Evolutionary conservation across 2,888 invertebrate species (phyloP).

Genomic region (Thereva unica): DNA sequence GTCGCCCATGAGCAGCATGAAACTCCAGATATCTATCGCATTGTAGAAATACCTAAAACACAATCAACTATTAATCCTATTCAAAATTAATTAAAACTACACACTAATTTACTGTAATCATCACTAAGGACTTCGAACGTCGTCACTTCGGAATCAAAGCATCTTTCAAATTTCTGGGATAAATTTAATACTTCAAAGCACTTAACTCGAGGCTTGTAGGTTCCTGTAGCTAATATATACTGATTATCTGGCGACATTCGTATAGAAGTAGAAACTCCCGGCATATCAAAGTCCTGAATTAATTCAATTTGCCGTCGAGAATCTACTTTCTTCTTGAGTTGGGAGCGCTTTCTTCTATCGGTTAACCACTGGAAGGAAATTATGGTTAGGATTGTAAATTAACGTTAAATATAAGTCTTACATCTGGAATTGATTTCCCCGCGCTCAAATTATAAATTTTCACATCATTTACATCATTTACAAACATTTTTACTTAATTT

Average conservation of each 20-base stretch:
- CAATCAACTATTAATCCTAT: not conserved
- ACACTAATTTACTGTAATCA: slow-evolving; percentile 87
- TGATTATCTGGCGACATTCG: slow-evolving; percentile 88
- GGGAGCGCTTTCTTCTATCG: slow-evolving; percentile 77
- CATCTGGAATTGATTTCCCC: slow-evolving; percentile 96
- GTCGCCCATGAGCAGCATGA: slow-evolving; percentile 91
- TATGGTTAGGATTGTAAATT: slow-evolving; percentile 13
- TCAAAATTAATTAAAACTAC: slow-evolving; percentile 1
- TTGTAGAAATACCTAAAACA: slow-evolving; percentile 67
- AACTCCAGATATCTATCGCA: slow-evolving; percentile 92
- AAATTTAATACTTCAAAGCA: slow-evolving; percentile 96
- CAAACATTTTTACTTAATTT: slow-evolving; percentile 71
- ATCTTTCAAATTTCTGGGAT: slow-evolving; percentile 96
- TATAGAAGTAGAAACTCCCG: slow-evolving; percentile 85
- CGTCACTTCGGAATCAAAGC: slow-evolving; percentile 96
- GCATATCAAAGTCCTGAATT: slow-evolving; percentile 99
- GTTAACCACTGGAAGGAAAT: slow-evolving; percentile 75
- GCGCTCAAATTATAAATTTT: slow-evolving; percentile 98
- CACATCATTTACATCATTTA: slow-evolving; percentile 90
- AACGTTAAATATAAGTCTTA: slow-evolving; percentile 61
- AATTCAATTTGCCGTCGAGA: slow-evolving; percentile 89
- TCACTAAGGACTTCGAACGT: slow-evolving; percentile 91
- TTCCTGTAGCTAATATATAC: slow-evolving; percentile 89
- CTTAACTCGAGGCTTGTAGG: slow-evolving; percentile 93
- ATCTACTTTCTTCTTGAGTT: slow-evolving; percentile 88